Conservation (phyloP, 2,797 vertebrate species). For the Sebastes paucispinis region DNA sequence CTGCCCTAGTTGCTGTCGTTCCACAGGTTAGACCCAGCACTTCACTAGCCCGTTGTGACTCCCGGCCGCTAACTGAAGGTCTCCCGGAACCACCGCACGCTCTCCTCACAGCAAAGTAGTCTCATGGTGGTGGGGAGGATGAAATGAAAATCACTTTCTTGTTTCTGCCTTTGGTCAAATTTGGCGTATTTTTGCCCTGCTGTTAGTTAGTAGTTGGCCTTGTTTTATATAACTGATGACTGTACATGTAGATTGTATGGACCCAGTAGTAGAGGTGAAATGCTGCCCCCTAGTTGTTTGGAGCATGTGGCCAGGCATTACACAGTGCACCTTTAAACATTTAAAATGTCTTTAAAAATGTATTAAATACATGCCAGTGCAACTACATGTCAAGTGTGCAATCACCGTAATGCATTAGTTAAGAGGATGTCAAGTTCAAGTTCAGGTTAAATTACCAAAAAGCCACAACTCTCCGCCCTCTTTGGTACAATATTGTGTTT, state of each 20-base stretch:
- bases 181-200: fast-evolving
- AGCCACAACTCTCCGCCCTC: background rate
- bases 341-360: background rate
- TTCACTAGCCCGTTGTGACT: no score
- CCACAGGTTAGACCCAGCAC: no score
- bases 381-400: background rate
- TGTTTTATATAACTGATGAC: background rate
- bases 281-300: background rate
- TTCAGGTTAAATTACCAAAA: constrained; percentile 10
- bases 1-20: no score
- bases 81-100: no score
- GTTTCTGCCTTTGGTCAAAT: background rate
- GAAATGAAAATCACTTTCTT: no score
- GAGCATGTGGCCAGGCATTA: background rate
- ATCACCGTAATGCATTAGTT: background rate
- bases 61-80: no score
- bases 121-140: no score
- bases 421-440: background rate
- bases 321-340: background rate
- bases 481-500: background rate
- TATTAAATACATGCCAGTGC: background rate
- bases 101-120: no score
- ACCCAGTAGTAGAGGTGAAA: background rate
- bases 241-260: background rate
- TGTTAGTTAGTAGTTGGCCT: background rate